A percentile compares a stretch with the other conserved stretches of the same genome.
Evolutionary conservation across 2,888 invertebrate genomes (phyloP).

Genomic region (Zeuzera pyrina): DNA sequence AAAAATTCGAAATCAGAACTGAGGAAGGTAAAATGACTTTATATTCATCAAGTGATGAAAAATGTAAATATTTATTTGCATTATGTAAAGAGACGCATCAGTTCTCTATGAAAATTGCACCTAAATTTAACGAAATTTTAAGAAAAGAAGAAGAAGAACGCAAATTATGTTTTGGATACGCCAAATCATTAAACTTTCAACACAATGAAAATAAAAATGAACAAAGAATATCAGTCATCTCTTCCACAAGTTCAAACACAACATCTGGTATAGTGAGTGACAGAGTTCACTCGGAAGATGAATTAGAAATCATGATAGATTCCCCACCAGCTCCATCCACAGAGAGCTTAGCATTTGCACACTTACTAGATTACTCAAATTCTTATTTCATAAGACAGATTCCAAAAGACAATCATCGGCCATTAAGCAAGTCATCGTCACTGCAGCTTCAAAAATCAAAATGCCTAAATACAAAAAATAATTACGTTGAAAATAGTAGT

Average conservation of each 20-base stretch:
- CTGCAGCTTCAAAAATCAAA: constrained; percentile 50
- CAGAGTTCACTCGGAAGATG: constrained; percentile 94
- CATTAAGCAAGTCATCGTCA: constrained; percentile 48
- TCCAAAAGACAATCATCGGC: constrained; percentile 38
- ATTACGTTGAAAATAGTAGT: constrained; percentile 31
- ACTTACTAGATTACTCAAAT: constrained; percentile 78
- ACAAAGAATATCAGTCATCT: constrained; percentile 91
- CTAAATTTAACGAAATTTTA: constrained; percentile 86
- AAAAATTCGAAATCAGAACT: constrained; percentile 96
- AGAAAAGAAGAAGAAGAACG: constrained; percentile 84
- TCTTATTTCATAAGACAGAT: constrained; percentile 51
- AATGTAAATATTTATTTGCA: constrained; percentile 90
- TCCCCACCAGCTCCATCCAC: constrained; percentile 89
- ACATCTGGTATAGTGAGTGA: constrained; percentile 98
- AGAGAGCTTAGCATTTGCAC: constrained; percentile 86
- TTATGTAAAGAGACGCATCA: constrained; percentile 95
- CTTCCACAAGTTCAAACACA: constrained; percentile 95
- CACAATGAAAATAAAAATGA: constrained; percentile 78
- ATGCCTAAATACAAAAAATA: constrained; percentile 23
- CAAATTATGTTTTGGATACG: constrained; percentile 83
- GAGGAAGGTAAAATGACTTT: constrained; percentile 90
- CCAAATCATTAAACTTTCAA: constrained; percentile 74
- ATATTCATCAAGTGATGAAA: constrained; percentile 93
- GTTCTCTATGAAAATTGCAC: constrained; percentile 94
- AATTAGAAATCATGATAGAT: constrained; percentile 90